Evolutionary conservation across 2,797 vertebrate species (phyloP), one percentile per base, ranked within the genome.

Genomic region (Psittacula echo): DNA sequence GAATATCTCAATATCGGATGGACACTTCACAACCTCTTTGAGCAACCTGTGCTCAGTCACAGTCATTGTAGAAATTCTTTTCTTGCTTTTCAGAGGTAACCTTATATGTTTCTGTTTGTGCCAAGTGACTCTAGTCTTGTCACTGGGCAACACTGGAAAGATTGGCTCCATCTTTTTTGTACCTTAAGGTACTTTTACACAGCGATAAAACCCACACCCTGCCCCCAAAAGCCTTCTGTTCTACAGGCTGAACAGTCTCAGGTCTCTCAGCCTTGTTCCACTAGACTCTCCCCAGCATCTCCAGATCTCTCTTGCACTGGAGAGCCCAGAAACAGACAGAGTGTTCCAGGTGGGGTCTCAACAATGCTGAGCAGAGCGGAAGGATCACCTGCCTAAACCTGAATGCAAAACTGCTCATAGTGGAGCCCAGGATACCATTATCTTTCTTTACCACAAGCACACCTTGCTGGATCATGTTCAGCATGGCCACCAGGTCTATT

Each of bases 391-490:
- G 32, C 54, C 32, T 39, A 7, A 13, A 7, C 7, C 12, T n/a
- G 9, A 27, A 54, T 30, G 27, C 32, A 42, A 39, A 9, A 9
- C 23, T 44, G 32, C 62, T 26, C 2, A 1, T 30, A 21, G 29
- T 11, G 20, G 23, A 54, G 37, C 54, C 37, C 42, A 50, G 37
- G 62, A 20, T 16, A 37, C 15, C 8, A 4, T 22, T 11, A 32
- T 30, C 20, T 4, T 1, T 5, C 30, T 73, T 41, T 47, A 41
- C 29, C 41, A 53, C 45, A 61, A 85, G 41, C 27, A 39, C 19
- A 53, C 23, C 13, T 9, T 30, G 32, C 47, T 50, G 34, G 15
- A 27, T 67, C 15, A 4, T 0, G 0, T 30, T 73, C 16, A 47
- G 37, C 41, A 13, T 61, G 23, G 42, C 41, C 48, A 34, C 17